A percentile compares a stretch with the other conserved stretches of the same genome.
Conservation (phyloP, 2,797 vertebrate genomes). For the Momotus momota region DNA sequence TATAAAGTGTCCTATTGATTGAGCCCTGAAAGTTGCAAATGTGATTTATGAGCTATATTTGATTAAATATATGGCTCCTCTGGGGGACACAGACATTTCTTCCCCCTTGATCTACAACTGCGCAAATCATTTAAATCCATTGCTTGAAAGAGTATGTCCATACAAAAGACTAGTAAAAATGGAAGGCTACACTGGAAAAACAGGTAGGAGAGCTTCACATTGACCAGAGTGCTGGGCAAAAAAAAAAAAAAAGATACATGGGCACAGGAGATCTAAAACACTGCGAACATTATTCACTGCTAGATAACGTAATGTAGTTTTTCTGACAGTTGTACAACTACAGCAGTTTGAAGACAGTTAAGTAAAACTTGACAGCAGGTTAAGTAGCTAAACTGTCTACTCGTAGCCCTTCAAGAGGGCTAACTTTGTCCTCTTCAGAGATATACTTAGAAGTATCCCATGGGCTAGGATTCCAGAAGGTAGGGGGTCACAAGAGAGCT, state of each 20-base stretch:
- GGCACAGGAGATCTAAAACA: background rate
- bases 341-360: background rate
- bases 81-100: constrained; percentile 53
- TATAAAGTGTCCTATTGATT: constrained; percentile 77
- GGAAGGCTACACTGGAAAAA: constrained; percentile 14
- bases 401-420: no score
- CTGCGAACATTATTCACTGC: background rate
- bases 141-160: background rate
- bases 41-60: constrained; percentile 76
- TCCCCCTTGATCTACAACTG: constrained; percentile 20
- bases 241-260: background rate
- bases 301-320: background rate
- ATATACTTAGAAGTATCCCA: no score
- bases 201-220: background rate
- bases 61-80: constrained; percentile 70
- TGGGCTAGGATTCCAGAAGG: no score
- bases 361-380: background rate
- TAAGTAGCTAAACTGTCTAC: background rate
- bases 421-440: no score
- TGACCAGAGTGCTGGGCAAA: background rate
- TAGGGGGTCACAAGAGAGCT: no score
- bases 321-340: constrained; percentile 9
- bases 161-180: constrained; percentile 35
- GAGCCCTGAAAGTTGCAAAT: constrained; percentile 70
- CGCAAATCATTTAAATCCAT: constrained; percentile 63